A percentile compares a stretch with the other conserved stretches of the same genome.
These are phyloP conservation scores for Netelia virgata DNA, from an alignment of 2,888 invertebrate genomes.

Conservation along the genomic window DNA sequence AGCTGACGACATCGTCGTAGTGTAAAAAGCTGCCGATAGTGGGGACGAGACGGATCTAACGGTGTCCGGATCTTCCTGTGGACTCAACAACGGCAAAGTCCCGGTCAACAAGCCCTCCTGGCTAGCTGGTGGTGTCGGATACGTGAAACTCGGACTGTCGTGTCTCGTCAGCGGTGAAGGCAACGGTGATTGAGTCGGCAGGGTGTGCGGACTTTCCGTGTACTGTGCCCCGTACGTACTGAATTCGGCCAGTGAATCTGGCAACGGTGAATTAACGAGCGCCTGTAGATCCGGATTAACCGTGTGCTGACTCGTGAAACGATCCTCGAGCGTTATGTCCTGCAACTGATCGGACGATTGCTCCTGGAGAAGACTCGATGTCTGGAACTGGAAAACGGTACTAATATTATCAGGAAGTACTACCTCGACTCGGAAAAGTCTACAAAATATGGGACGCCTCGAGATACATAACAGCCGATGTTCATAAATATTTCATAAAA, in stretches of 20 bases:
- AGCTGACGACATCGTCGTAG: conserved; percentile 93
- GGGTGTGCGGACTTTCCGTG: conserved; percentile 84
- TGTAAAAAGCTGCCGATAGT: conserved; percentile 93
- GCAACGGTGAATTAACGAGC: conserved; percentile 91
- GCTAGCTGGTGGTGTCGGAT: conserved; percentile 95
- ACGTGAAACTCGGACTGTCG: conserved; percentile 92
- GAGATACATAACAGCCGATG: no score
- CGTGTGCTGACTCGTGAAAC: conserved; percentile 85
- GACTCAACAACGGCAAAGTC: conserved; percentile 83
- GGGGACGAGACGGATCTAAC: conserved; percentile 92
- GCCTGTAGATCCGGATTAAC: conserved; percentile 92
- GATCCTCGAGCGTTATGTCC: conserved; percentile 85
- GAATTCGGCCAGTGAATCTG: conserved; percentile 93
- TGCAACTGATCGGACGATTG: conserved; percentile 84
- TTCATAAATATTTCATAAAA: no score
- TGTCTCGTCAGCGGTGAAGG: conserved; percentile 88
- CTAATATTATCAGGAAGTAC: background rate
- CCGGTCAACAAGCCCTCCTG: conserved; percentile 92
- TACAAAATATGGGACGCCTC: background rate
- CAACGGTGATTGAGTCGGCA: conserved; percentile 87
- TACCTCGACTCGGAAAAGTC: background rate
- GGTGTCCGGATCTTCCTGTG: conserved; percentile 86
- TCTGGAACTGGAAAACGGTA: conserved; percentile 80
- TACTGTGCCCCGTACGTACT: conserved; percentile 89
- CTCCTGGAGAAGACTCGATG: conserved; percentile 82